Base-by-base conservation (phyloP, 2,797 vertebrate species). In the Danio albolineatus region DNA sequence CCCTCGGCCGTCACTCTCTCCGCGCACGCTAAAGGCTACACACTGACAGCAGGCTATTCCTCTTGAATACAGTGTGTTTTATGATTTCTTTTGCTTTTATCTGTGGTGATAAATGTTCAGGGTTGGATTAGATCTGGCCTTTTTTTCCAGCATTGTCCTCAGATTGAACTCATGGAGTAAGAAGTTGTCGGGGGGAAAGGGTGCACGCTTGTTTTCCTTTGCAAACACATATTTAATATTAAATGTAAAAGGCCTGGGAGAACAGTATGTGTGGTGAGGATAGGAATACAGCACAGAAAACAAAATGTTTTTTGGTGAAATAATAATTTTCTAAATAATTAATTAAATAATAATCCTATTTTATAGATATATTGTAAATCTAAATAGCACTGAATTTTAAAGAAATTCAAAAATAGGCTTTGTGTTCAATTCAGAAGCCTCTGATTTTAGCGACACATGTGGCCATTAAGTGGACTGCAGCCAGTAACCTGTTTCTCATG, bases 21-120 rank as follows among this genome's bases (percentile, higher is more conserved):
- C 2, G 0, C 17, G 49, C 60, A 70, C 71, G 64, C 75, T 65
- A 77, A 77, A 73, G 62, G 39, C 83, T 69, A 36, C 41, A 54
- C 41, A 49, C 66, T 46, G 48, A 79, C 62, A 69, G n/a, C 5
- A 43, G 39, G 49, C 69, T 48, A 57, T 78, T 81, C 44, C 64
- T 73, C 74, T 53, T 78, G 9, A 76, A 81, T 79, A 57, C 61
- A 75, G 36, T 81, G 78, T 59, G 59, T 56, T 73, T 57, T 61
- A 60, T 71, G 60, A 48, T 69, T 64, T 65, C 10, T 14, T 17
- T 14, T 78, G 73, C 19, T 79, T 73, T 28, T 65, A 73, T 74
- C 60, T 57, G 19, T 41, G 70, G 57, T 82, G 73, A 82, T 80
- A 46, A 66, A 83, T 74, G 59, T 51, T 76, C 57, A 71, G 8